Base-by-base conservation (phyloP, 2,888 invertebrate genomes). In the Troglohyphantes excavatus region DNA sequence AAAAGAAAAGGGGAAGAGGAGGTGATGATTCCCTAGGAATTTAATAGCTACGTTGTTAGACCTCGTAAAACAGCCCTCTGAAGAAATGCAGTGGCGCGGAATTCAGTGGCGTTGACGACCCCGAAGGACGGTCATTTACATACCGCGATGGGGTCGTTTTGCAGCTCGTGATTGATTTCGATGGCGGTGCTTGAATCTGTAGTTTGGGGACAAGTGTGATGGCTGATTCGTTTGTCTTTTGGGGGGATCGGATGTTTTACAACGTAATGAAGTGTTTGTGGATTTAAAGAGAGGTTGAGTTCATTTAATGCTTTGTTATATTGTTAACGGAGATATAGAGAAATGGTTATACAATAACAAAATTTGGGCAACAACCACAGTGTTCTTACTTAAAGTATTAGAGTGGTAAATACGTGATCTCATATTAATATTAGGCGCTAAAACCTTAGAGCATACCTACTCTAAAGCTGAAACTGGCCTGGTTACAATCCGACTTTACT, bases 41-140 rank as follows among this genome's bases (percentile, higher is more conserved):
- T 87, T 81, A 87, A 87, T 87, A 87, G 87, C 79, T 46, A 72
- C 86, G 81, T 87, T 73, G 87, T 87, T 83, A 70, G 82, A 9
- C 59, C 82, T 72, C 82, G 82, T 83, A 83, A 83, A 83, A 83
- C 82, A 83, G 82, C 79, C 67, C 70, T 26, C 26, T 17, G 59
- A 68, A 39, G 17, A 26, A 75, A 59, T n/a, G 27, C 19, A 59
- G 67, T 21, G 63, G 39, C 23, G 63, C 27, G 19, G 46, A n/a
- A 67, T 43, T 39, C 19, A 59, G 61, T 39, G 33, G 33, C 63
- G 85, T 75, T 85, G 85, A 85, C 85, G 67, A 76, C 76, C 72
- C 29, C 73, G 17, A 17, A 5, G 46, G 26, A 33, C 72, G 53
- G n/a, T 85, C 85, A 85, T 85, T 85, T 76, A 85, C 85, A 85